These are phyloP conservation scores for Lagopus leucura DNA, from an alignment of 2,113 vertebrate genomes.

Conservation along the genomic window DNA sequence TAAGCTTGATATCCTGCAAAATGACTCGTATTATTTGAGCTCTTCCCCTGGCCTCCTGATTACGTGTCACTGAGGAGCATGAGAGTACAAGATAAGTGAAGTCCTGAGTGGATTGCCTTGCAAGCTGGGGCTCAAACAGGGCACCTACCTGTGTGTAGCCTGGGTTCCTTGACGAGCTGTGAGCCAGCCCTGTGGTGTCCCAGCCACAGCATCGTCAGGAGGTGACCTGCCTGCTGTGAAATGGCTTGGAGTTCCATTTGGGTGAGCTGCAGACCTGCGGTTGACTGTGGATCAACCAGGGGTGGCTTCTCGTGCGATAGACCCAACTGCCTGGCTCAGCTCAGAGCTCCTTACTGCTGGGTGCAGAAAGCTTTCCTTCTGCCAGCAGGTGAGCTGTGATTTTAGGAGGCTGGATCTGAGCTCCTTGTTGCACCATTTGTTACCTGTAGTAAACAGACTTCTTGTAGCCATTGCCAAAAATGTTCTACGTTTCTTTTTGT, in stretches of 20 bases:
- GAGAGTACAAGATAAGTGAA: not conserved
- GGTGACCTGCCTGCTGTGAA: not conserved
- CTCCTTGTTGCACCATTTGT: not conserved
- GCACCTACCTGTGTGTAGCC: not conserved
- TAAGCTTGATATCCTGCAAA: not conserved
- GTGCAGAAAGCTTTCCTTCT: not conserved
- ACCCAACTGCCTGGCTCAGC: accelerated
- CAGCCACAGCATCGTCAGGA: not conserved
- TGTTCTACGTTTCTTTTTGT: not conserved
- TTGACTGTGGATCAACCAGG: accelerated
- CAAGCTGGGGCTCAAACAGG: not conserved
- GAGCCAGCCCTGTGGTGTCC: not conserved
- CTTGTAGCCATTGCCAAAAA: not conserved
- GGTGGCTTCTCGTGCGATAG: accelerated
- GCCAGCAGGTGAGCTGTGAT: not conserved
- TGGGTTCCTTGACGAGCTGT: not conserved
- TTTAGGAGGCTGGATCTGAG: not conserved
- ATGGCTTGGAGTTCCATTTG: not conserved
- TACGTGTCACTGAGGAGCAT: not conserved
- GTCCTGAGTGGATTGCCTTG: accelerated
- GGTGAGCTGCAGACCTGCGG: not conserved
- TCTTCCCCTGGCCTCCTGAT: not conserved
- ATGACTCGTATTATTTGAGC: not conserved
- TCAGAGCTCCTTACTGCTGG: not conserved
- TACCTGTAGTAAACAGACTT: not conserved